These are phyloP conservation scores for Tetraodon nigroviridis DNA, from an alignment of 2,113 vertebrate species.

Conservation along the genomic window DNA sequence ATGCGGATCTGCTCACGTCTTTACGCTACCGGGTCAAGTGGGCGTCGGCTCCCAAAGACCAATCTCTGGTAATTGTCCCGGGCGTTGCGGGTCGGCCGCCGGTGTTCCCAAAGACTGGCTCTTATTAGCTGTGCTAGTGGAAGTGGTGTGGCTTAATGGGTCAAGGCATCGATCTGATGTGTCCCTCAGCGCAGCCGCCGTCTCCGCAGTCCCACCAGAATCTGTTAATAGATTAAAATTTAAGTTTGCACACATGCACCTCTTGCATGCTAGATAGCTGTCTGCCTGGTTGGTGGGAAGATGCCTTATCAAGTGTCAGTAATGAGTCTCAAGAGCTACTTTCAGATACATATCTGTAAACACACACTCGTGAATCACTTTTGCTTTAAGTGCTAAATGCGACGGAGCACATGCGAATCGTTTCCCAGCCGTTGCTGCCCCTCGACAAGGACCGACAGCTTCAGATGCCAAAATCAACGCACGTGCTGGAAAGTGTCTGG, in stretches of 20 bases:
- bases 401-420: too few species aligned
- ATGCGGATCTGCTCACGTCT: slow-evolving; percentile 74
- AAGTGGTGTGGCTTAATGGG: slow-evolving; percentile 59
- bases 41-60: slow-evolving; percentile 78
- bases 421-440: not conserved
- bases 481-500: slow-evolving; percentile 44
- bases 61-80: slow-evolving; percentile 75
- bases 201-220: not conserved
- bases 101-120: slow-evolving; percentile 55
- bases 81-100: slow-evolving; percentile 64
- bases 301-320: not conserved
- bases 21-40: slow-evolving; percentile 83
- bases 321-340: too few species aligned
- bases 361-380: too few species aligned
- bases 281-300: too few species aligned
- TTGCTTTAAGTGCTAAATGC: not conserved
- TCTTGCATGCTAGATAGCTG: too few species aligned
- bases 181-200: slow-evolving; percentile 2
- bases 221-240: not conserved
- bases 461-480: slow-evolving; percentile 49
- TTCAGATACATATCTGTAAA: too few species aligned
- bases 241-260: too few species aligned
- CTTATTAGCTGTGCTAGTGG: slow-evolving; percentile 57
- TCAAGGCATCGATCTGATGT: slow-evolving; percentile 59
- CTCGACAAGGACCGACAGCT: slow-evolving; percentile 21